Evolutionary conservation across 2,888 invertebrate species (phyloP), one percentile per base, ranked within the genome.

Genomic region (Rhopalosiphum nymphaeae): DNA sequence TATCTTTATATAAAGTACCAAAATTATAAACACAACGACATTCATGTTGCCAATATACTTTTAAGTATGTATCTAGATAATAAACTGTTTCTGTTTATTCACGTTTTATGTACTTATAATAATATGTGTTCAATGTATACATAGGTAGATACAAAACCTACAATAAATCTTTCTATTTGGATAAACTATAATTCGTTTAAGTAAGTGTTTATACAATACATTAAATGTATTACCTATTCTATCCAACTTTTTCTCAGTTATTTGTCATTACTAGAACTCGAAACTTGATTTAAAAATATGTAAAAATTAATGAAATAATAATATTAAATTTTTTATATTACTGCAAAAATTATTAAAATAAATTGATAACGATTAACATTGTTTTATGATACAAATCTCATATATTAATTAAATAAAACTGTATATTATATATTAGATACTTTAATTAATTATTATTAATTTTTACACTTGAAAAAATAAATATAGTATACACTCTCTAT

Each of bases 81-180:
- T 57, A 29, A 78, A 56, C 49, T 53, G 7, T 57, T 26, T 46
- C 10, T 56, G 57, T 86, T 91, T 91, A n/a, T n/a, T 29, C 57
- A n/a, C n/a, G 9, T 85, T n/a, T 25, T 85, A 21, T 91, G 29
- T 86, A 91, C 46, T 57, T 86, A 53, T 5, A 86, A 91, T 29
- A 91, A 85, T n/a, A 11, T 9, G 91, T n/a, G n/a, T 91, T 36
- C 78, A 9, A 16, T 78, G 21, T 36, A 9, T 21, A 78, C 13
- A 4, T 46, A 46, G n/a, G 10, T 46, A 46, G 4, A 3, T n/a
- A 16, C 21, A 53, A 53, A 21, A 84, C 21, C 36, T 25, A 13
- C 44, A 25, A 46, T 84, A 91, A 91, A 91, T 91, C 84, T 85
- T 57, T 85, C 84, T 25, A n/a, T 56, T 91, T 57, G 56, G 57